A percentile compares a stretch with the other conserved stretches of the same genome.
Evolutionary conservation across 1,140 invertebrate genomes (phyloP).

Genomic region (Drosophila tropicalis): DNA sequence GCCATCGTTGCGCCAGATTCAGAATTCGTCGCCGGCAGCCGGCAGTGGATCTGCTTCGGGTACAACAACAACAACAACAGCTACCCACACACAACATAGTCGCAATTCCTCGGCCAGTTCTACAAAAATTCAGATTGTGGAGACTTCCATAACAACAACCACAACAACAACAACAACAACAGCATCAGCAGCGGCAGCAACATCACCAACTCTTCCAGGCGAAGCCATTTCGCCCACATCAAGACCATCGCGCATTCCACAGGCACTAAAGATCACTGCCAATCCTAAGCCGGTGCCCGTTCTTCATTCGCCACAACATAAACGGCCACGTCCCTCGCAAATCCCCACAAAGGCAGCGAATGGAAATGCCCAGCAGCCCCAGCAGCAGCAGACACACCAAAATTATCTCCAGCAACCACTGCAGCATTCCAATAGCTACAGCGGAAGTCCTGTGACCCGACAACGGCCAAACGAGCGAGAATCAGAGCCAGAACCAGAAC

Average conservation of each 20-base stretch:
- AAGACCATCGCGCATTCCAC: slow-evolving; percentile 83
- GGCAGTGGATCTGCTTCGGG: slow-evolving; percentile 45
- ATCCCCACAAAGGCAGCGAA: slow-evolving; percentile 82
- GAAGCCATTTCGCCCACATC: slow-evolving; percentile 70
- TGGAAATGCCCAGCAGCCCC: slow-evolving; percentile 34
- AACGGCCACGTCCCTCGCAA: slow-evolving; percentile 75
- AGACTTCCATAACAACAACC: slow-evolving; percentile 59
- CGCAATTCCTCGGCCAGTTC: slow-evolving; percentile 79
- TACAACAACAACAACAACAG: slow-evolving; percentile 49
- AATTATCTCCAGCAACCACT: slow-evolving; percentile 39
- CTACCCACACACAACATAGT: slow-evolving; percentile 76
- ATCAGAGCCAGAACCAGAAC: slow-evolving; percentile 50
- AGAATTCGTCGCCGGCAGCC: slow-evolving; percentile 49
- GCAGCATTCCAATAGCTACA: slow-evolving; percentile 78
- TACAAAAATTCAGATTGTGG: slow-evolving; percentile 77
- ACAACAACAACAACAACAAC: slow-evolving; percentile 52
- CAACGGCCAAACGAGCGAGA: slow-evolving; percentile 35
- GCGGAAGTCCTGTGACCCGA: slow-evolving; percentile 65
- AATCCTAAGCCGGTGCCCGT: slow-evolving; percentile 59
- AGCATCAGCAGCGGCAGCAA: slow-evolving; percentile 35
- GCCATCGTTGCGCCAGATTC: slow-evolving; percentile 69
- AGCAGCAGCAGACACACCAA: slow-evolving; percentile 18
- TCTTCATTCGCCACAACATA: slow-evolving; percentile 78
- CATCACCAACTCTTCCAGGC: slow-evolving; percentile 36
- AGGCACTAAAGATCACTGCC: slow-evolving; percentile 67